Percentiles rank a stretch among this genome's conserved stretches.
Conservation (phyloP, 2,888 invertebrate genomes). For the Deilephila elpenor region DNA sequence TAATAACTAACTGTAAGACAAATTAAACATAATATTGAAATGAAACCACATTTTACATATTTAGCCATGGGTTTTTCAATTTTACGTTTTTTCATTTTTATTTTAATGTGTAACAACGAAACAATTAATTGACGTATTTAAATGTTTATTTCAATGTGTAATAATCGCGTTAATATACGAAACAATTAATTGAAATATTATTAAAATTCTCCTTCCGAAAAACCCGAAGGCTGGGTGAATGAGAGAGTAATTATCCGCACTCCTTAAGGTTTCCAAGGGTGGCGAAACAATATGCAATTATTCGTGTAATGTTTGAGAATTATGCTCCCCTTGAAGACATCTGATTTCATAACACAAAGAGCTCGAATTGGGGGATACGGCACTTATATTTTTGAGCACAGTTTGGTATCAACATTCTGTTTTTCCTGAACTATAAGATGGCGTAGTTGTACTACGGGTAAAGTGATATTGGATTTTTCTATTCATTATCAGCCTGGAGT, state of each 20-base stretch:
- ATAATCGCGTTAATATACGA: not conserved
- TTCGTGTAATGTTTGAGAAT: conserved; percentile 41
- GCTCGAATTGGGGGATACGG: conserved; percentile 29
- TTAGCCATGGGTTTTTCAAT: too few relatives aligned
- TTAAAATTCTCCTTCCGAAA: not conserved
- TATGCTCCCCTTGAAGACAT: conserved; percentile 39
- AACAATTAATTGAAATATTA: not conserved
- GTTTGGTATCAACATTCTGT: too few relatives aligned
- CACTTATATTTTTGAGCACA: conserved; percentile 17
- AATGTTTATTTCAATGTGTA: too few relatives aligned
- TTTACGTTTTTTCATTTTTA: too few relatives aligned
- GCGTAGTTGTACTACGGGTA: too few relatives aligned
- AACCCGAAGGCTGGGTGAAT: conserved; percentile 11
- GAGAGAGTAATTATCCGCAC: conserved; percentile 26
- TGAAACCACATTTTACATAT: too few relatives aligned
- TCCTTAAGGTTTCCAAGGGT: conserved; percentile 20
- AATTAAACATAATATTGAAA: too few relatives aligned
- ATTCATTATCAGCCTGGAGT: too few relatives aligned
- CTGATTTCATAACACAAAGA: conserved; percentile 36
- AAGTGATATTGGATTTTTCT: too few relatives aligned
- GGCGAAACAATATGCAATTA: conserved; percentile 45
- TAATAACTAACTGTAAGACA: too few relatives aligned
- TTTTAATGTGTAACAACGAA: not conserved
- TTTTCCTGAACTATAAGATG: too few relatives aligned
- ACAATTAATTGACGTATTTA: not conserved